Evolutionary conservation across 2,888 invertebrate genomes (phyloP).

Genomic region (Ichneumon xanthorius): DNA sequence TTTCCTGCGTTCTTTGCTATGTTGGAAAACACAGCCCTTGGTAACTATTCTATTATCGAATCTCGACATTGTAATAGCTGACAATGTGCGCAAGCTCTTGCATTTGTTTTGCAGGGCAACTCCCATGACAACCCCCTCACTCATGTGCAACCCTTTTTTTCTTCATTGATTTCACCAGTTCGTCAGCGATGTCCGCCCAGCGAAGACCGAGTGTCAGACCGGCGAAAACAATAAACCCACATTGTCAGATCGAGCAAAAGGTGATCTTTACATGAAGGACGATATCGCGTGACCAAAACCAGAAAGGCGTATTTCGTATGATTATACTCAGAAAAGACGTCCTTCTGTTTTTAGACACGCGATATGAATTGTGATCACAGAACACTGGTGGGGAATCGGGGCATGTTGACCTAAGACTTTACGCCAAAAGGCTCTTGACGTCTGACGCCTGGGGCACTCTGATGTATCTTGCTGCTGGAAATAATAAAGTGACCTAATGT

Average conservation of each 20-base stretch:
- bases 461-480: slow-evolving; percentile 6
- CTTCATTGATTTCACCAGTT: background rate
- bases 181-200: background rate
- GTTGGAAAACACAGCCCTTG: no score
- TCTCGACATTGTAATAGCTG: background rate
- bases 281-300: no score
- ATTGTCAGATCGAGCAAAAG: background rate
- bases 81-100: no score
- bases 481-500: slow-evolving; percentile 2
- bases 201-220: background rate
- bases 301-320: no score
- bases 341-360: background rate
- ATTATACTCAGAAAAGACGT: no score
- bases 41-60: background rate
- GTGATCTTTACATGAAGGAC: background rate
- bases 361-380: background rate
- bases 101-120: no score
- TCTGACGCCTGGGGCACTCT: background rate
- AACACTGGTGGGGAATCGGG: background rate
- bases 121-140: no score
- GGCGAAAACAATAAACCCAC: background rate
- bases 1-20: background rate
- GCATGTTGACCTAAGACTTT: background rate
- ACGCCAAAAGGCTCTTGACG: background rate
- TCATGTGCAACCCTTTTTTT: background rate